Percentiles rank a stretch among this genome's conserved stretches.
Conservation (phyloP, 2,113 vertebrate species). For the Scalopus aquaticus region DNA sequence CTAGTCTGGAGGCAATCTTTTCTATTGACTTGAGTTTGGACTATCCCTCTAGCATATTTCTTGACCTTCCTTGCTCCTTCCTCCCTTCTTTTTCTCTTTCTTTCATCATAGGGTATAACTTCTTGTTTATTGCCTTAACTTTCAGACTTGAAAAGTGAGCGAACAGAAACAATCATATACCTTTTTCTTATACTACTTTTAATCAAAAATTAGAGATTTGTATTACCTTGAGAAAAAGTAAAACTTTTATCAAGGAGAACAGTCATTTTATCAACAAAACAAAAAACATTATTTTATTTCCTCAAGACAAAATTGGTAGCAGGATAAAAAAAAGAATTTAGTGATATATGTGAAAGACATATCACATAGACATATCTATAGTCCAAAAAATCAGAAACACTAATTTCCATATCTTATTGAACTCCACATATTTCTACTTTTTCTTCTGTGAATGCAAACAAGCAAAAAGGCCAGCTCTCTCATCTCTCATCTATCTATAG, state of each 20-base stretch:
- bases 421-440: background rate
- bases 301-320: background rate
- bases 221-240: background rate
- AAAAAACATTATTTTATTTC: background rate
- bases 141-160: background rate
- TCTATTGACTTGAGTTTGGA: background rate
- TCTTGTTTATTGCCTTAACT: constrained; percentile 42
- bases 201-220: background rate
- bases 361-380: background rate
- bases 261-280: background rate
- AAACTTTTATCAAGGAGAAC: constrained; percentile 14
- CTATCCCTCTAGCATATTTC: background rate
- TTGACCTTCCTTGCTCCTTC: background rate
- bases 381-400: background rate
- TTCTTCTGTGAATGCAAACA: background rate
- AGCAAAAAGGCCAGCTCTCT: background rate
- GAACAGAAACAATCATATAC: background rate
- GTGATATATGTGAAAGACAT: background rate
- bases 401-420: background rate
- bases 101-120: background rate
- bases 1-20: background rate
- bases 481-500: background rate
- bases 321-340: background rate
- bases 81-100: background rate
- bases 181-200: background rate